Conservation (phyloP, 2,113 vertebrate species). For the Thamnaconus septentrionalis region DNA sequence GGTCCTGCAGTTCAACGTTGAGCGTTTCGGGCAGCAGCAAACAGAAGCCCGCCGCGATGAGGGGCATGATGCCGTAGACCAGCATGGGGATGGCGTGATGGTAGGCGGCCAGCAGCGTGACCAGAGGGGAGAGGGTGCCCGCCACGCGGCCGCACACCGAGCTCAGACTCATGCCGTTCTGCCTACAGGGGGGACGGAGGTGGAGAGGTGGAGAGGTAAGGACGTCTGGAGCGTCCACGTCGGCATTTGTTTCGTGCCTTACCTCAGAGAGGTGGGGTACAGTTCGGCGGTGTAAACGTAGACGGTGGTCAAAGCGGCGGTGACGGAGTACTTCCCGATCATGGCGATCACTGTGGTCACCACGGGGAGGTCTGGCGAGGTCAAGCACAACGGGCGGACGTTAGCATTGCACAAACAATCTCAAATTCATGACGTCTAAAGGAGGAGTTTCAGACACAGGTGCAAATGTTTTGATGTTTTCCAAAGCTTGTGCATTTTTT, state of each 20-base stretch:
- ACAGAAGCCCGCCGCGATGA: background rate
- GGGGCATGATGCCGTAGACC: background rate
- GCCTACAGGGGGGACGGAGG: conserved; percentile 63
- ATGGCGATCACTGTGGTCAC: conserved; percentile 45
- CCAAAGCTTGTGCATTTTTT: too few relatives aligned
- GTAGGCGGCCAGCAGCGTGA: background rate
- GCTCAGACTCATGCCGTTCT: conserved; percentile 82
- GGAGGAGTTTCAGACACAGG: too few relatives aligned
- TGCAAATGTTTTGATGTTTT: too few relatives aligned
- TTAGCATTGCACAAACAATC: background rate
- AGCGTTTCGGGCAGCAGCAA: background rate
- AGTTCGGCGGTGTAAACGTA: conserved; percentile 83
- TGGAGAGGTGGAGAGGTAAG: background rate
- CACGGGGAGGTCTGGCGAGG: conserved; percentile 46
- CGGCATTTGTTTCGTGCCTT: background rate
- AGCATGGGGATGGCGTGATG: background rate
- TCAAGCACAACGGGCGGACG: background rate
- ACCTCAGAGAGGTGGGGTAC: conserved; percentile 86
- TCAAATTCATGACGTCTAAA: too few relatives aligned
- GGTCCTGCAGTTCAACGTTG: background rate
- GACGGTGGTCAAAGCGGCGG: conserved; percentile 34
- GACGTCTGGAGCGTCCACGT: background rate
- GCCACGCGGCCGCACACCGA: conserved; percentile 74
- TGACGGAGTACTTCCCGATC: conserved; percentile 52
- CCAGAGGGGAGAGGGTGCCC: background rate